Percentiles rank a stretch among this genome's conserved stretches.
Evolutionary conservation across 2,888 invertebrate species (phyloP).

Genomic region (Geophilus truncorum): DNA sequence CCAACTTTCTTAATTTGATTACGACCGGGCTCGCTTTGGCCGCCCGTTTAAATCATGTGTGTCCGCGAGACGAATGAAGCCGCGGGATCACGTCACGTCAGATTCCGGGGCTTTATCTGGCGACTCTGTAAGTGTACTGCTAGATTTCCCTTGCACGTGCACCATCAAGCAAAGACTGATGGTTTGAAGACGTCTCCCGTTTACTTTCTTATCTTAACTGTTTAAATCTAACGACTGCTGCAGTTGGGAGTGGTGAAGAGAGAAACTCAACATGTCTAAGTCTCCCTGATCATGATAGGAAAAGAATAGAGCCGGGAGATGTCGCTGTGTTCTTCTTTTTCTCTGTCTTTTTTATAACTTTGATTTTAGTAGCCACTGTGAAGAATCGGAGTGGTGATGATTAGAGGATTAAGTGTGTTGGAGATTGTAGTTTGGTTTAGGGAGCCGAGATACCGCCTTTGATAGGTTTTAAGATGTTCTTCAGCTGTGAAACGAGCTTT

Average conservation of each 20-base stretch:
- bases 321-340: conserved; percentile 11
- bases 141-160: background rate
- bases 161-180: conserved; percentile 18
- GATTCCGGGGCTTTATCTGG: background rate
- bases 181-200: background rate
- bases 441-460: background rate
- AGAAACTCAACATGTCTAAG: background rate
- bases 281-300: background rate
- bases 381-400: conserved; percentile 15
- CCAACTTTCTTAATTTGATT: background rate
- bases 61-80: background rate
- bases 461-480: background rate
- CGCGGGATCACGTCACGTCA: background rate
- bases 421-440: background rate
- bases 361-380: conserved; percentile 2
- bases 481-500: background rate
- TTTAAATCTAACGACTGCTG: conserved; percentile 2
- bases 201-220: background rate
- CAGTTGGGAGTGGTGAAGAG: background rate
- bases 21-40: background rate
- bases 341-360: background rate
- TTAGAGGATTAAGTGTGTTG: conserved; percentile 21
- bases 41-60: background rate
- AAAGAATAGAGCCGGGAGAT: conserved; percentile 20
- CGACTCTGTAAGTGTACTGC: background rate